Base-by-base conservation (phyloP, 2,888 invertebrate genomes). In the Noctua janthina region DNA sequence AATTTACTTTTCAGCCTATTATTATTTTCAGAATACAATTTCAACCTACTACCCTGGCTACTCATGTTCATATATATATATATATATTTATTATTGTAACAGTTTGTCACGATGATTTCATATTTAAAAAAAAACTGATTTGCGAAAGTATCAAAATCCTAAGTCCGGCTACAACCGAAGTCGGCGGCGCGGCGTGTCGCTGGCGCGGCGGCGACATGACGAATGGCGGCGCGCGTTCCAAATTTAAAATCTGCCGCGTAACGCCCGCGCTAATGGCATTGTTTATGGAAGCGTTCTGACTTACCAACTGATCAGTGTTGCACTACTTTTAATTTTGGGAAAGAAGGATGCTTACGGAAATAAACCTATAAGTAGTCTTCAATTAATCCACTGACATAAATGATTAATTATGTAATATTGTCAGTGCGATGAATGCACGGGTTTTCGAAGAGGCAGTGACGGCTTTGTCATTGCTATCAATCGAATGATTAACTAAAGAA, bases 231-330 rank as follows among this genome's bases (percentile, higher is more conserved):
- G 89, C 90, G 89, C 95, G 96, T 95, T 96, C 96, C 95, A 95
- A 96, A 96, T 97, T 96, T 96, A 96, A 97, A 97, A 96, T 96
- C 93, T 94, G 97, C 96, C 94, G 95, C 96, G 96, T 97, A 97
- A 96, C 94, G 96, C 91, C 93, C 92, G 92, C 94, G 94, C 94
- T 97, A 96, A 96, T 96, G 96, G 96, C 96, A 96, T 96, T 96
- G 96, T 96, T 96, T 96, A 96, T 96, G 94, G 95, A 95, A 95
- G 93, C 89, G 92, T 86, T 83, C 95, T 95, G 95, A 96, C 95
- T 96, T 95, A 95, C 94, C 86, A 91, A 92, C 94, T 91, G 92
- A 94, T 90, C 91, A 90, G 91, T 93, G 93, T 93, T 92, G 91
- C 85, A 85, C 74, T 81, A 68, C 67, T 88, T 81, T 59, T 13